Conservation (phyloP, 2,797 vertebrate genomes). For the Molossus alvarezi region DNA sequence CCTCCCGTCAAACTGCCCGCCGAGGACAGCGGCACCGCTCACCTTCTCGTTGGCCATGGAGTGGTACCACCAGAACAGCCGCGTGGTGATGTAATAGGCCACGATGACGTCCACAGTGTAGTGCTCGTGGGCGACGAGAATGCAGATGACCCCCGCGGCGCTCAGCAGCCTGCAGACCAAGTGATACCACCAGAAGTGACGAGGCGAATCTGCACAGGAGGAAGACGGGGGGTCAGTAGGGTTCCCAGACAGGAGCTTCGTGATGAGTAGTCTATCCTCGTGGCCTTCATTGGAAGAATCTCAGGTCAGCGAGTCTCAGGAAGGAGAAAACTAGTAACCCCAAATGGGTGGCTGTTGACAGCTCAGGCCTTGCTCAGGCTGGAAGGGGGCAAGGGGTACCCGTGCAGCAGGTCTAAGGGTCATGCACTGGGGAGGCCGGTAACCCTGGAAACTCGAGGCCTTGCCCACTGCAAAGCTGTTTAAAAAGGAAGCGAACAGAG, state of each 20-base stretch:
- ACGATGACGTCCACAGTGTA: constrained; percentile 98
- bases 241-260: not conserved
- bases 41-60: constrained; percentile 99
- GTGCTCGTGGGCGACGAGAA: constrained; percentile 98
- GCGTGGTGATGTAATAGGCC: constrained; percentile 98
- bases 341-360: not conserved
- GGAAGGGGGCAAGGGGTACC: not conserved
- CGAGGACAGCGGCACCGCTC: constrained; percentile 62
- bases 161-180: constrained; percentile 98
- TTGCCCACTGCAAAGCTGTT: not conserved
- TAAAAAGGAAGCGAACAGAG: not conserved
- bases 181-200: constrained; percentile 99
- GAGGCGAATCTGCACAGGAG: constrained; percentile 94
- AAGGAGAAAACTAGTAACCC: not conserved
- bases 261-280: not conserved
- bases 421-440: not conserved
- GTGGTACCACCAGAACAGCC: constrained; percentile 99
- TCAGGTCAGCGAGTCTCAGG: not conserved
- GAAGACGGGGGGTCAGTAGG: not conserved
- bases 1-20: not conserved
- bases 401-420: not conserved
- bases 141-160: constrained; percentile 96
- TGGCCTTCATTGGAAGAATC: not conserved
- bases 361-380: too few relatives aligned
- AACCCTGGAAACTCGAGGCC: not conserved